Conservation (phyloP, 2,113 vertebrate species). For the Hystrix brachyura region DNA sequence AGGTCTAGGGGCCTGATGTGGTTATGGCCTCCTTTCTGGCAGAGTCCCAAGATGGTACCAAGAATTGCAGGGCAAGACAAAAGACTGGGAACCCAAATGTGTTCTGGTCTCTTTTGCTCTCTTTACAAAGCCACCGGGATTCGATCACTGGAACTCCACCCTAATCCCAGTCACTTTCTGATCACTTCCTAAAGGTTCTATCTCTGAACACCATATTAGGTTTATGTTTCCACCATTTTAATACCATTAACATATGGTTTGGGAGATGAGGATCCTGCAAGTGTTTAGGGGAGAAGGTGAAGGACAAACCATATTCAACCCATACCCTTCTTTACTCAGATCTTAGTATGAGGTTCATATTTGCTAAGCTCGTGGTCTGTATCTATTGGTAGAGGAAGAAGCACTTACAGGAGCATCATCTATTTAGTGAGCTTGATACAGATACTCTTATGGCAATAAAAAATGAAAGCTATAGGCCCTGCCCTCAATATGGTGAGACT, state of each 20-base stretch:
- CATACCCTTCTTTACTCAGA: not conserved
- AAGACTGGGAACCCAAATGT: too few relatives aligned
- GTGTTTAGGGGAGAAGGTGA: not conserved
- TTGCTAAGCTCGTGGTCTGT: constrained; percentile 36
- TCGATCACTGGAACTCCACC: not conserved
- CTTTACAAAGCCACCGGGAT: not conserved
- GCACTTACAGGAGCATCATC: not conserved
- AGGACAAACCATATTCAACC: not conserved
- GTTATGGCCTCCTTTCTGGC: not conserved
- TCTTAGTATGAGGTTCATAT: constrained; percentile 38
- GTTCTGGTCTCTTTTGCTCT: not conserved
- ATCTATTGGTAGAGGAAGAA: constrained; percentile 5
- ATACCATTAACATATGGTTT: not conserved
- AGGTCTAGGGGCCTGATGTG: not conserved
- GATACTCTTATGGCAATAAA: constrained; percentile 26
- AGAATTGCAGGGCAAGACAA: not conserved
- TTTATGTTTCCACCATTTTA: not conserved
- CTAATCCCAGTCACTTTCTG: not conserved
- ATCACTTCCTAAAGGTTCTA: not conserved
- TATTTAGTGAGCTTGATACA: constrained; percentile 24
- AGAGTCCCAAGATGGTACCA: not conserved
- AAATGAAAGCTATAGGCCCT: not conserved
- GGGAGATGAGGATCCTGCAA: not conserved
- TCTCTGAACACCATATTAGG: not conserved
- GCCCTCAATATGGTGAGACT: not conserved